Evolutionary conservation across 2,888 invertebrate genomes (phyloP), one percentile per base, ranked within the genome.

Genomic region (Thera obeliscata): DNA sequence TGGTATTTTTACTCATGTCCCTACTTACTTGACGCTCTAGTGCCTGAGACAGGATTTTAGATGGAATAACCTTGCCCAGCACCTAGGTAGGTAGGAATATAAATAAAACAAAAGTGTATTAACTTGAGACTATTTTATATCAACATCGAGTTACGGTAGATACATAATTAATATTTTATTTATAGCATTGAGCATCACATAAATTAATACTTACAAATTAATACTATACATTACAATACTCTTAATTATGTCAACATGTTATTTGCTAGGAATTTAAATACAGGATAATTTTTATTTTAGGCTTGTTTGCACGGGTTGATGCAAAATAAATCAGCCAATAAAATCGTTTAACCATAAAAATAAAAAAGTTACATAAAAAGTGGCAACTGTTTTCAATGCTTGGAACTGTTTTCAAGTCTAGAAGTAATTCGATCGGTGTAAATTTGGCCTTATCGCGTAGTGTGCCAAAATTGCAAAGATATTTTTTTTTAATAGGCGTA

Each of bases 101-200:
- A 81, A 90, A 89, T 87, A 79, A 92, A 90, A 90, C 87, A 78
- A 86, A 7, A 67, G 38, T 69, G 62, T 22, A 71, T 12, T 78
- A 92, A 92, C 90, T 91, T 87, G 89, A 87, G 89, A 89, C 92
- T 93, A 92, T 90, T 90, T 90, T 91, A 91, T 90, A 77, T 90
- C 88, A 92, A 93, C 93, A 92, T 92, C 87, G 81, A 92, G 82
- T 88, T 86, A 86, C 83, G 82, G 80, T 83, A 80, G 79, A 76
- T 83, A 84, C 81, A 76, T 77, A 77, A 22, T 85, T 83, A 81
- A 74, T 64, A 55, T 60, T 63, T 65, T 89, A 89, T 90, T 64
- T 90, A 91, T 91, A 93, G 90, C 90, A 79, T 90, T 91, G 91
- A 92, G 90, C 91, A 82, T 86, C 78, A 73, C 76, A 80, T 80